These are phyloP conservation scores for Lycorma delicatula DNA, from an alignment of 1,140 invertebrate species.

Conservation along the genomic window DNA sequence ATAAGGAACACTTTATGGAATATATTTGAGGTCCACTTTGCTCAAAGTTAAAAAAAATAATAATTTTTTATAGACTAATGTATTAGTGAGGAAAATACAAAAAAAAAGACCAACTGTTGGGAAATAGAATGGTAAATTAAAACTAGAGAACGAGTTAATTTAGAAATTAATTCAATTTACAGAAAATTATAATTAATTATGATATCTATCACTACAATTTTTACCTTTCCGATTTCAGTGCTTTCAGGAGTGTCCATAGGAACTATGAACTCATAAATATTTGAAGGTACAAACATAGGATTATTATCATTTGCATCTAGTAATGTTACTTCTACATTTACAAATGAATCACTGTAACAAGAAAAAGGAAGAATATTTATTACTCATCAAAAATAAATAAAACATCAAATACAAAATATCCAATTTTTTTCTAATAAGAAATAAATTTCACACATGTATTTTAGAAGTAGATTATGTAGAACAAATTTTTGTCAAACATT, in stretches of 20 bases:
- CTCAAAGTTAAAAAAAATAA: background rate
- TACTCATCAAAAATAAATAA: too few relatives aligned
- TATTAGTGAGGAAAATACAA: too few relatives aligned
- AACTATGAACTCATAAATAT: conserved; percentile 67
- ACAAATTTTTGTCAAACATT: too few relatives aligned
- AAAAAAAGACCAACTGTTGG: too few relatives aligned
- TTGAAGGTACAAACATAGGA: conserved; percentile 70
- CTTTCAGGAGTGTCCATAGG: conserved; percentile 55
- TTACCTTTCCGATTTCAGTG: conserved; percentile 56
- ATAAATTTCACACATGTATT: too few relatives aligned
- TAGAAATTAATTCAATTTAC: background rate
- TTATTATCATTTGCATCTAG: conserved; percentile 83
- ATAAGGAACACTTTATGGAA: background rate
- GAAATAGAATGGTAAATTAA: too few relatives aligned
- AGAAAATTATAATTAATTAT: background rate
- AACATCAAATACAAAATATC: too few relatives aligned
- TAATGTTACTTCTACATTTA: conserved; percentile 68
- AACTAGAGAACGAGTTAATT: background rate
- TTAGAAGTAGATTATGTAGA: too few relatives aligned
- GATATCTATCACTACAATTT: too few relatives aligned
- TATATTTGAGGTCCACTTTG: background rate
- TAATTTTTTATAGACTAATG: background rate
- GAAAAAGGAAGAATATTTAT: background rate
- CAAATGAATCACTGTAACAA: conserved; percentile 45
- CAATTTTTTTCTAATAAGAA: too few relatives aligned